These are phyloP conservation scores for Chydorus sphaericus DNA, from an alignment of 2,888 invertebrate species.

Conservation along the genomic window DNA sequence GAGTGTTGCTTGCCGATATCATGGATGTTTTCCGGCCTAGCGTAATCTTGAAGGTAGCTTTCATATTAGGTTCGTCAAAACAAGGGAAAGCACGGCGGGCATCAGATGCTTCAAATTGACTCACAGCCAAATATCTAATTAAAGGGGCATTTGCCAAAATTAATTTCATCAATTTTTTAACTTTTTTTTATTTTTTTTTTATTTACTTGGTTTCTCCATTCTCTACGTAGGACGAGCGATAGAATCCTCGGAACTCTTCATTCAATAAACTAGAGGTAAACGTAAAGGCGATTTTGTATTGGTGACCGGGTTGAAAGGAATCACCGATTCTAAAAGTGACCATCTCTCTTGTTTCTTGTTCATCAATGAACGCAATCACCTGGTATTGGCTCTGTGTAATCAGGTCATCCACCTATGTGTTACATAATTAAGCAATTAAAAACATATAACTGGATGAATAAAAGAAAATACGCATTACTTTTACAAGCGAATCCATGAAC, in stretches of 20 bases:
- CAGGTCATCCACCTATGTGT: too few relatives aligned
- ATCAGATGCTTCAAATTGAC: conserved; percentile 28
- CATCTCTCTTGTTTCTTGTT: conserved; percentile 25
- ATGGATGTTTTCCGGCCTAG: conserved; percentile 24
- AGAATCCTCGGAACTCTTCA: conserved; percentile 35
- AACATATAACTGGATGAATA: too few relatives aligned
- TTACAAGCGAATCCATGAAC: too few relatives aligned
- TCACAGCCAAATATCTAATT: conserved; percentile 30
- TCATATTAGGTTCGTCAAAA: conserved; percentile 30
- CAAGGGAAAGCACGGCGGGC: conserved; percentile 30
- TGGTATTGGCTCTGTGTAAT: too few relatives aligned
- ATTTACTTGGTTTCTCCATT: conserved; percentile 51
- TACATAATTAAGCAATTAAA: too few relatives aligned
- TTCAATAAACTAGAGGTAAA: not conserved
- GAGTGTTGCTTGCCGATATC: conserved; percentile 16
- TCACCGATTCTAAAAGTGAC: not conserved
- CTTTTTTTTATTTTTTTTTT: too few relatives aligned
- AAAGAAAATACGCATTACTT: too few relatives aligned
- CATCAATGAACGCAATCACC: conserved; percentile 34
- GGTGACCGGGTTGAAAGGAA: not conserved
- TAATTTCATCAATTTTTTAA: not conserved
- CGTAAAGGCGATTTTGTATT: not conserved
- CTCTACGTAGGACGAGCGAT: conserved; percentile 56
- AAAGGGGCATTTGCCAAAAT: too few relatives aligned
- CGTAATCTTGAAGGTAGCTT: conserved; percentile 27